A percentile compares a stretch with the other conserved stretches of the same genome.
These are phyloP conservation scores for Peromyscus eremicus DNA, from an alignment of 2,797 vertebrate genomes.

Conservation along the genomic window DNA sequence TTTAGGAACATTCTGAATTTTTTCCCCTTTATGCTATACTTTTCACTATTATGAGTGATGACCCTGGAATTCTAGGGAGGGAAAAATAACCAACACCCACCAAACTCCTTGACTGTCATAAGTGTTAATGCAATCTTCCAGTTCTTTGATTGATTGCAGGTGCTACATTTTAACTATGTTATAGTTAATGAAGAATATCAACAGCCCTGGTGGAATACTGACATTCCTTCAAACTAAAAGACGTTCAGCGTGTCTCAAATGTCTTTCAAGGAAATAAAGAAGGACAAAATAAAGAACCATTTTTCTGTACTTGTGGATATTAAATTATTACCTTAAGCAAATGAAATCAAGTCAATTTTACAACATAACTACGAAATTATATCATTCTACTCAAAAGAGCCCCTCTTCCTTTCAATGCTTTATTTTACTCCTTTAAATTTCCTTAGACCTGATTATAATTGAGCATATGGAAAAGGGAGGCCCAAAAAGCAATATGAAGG, in stretches of 20 bases:
- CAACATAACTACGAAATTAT: neutral
- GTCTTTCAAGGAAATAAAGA: neutral
- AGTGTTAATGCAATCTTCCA: conserved; percentile 77
- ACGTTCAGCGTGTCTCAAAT: neutral
- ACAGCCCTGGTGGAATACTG: neutral
- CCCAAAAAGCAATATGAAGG: neutral
- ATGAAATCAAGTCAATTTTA: conserved; percentile 14
- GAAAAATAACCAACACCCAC: conserved; percentile 62
- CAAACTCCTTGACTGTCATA: conserved; percentile 75
- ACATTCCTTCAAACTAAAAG: conserved; percentile 31
- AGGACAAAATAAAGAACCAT: neutral
- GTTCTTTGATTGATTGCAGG: conserved; percentile 83
- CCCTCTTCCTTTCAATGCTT: neutral
- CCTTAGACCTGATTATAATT: neutral
- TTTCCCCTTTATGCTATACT: conserved; percentile 73
- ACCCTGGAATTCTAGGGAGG: conserved; percentile 69
- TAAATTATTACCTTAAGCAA: conserved; percentile 47
- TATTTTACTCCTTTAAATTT: neutral
- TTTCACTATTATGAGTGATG: conserved; percentile 85
- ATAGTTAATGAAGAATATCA: conserved; percentile 73
- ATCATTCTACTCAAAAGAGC: neutral
- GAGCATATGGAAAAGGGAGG: neutral
- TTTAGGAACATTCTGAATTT: conserved; percentile 84
- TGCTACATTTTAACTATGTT: conserved; percentile 77
- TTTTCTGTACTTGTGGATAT: conserved; percentile 40